These are phyloP conservation scores for Wasmannia auropunctata DNA, from an alignment of 1,140 invertebrate genomes.

Conservation along the genomic window DNA sequence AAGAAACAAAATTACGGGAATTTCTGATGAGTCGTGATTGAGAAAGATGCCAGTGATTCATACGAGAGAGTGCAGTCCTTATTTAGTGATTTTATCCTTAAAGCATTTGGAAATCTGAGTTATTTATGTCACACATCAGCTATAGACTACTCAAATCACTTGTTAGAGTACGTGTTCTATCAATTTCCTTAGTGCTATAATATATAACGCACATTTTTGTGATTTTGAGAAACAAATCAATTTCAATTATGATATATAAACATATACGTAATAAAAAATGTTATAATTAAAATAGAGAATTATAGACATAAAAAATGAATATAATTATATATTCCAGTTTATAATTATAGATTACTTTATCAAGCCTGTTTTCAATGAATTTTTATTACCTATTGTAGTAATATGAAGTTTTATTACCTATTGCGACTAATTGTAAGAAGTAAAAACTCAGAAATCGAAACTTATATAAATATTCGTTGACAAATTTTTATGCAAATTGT, in stretches of 20 bases:
- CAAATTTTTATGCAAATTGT: not conserved
- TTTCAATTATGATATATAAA: not conserved
- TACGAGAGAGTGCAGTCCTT: not conserved
- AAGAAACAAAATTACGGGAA: not conserved
- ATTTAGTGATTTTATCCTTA: not conserved
- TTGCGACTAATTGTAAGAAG: conserved; percentile 38
- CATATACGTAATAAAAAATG: not conserved
- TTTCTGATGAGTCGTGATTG: not conserved
- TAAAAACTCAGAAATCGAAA: conserved; percentile 8
- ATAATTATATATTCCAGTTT: not conserved
- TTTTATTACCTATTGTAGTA: conserved; percentile 26
- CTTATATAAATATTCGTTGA: not conserved
- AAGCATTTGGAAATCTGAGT: conserved; percentile 10
- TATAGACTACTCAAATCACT: conserved; percentile 22
- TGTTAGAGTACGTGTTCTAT: not conserved
- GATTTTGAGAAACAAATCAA: not conserved
- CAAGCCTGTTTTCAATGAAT: not conserved
- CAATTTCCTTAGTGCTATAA: not conserved
- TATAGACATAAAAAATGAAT: not conserved
- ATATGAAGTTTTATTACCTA: not conserved
- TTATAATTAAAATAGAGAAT: conserved; percentile 12
- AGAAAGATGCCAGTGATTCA: conserved; percentile 13
- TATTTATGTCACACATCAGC: conserved; percentile 1
- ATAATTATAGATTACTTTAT: not conserved
- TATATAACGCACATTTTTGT: not conserved